Percentiles rank a stretch among this genome's conserved stretches.
Conservation (phyloP, 2,113 vertebrate species). For the Isurus oxyrinchus region DNA sequence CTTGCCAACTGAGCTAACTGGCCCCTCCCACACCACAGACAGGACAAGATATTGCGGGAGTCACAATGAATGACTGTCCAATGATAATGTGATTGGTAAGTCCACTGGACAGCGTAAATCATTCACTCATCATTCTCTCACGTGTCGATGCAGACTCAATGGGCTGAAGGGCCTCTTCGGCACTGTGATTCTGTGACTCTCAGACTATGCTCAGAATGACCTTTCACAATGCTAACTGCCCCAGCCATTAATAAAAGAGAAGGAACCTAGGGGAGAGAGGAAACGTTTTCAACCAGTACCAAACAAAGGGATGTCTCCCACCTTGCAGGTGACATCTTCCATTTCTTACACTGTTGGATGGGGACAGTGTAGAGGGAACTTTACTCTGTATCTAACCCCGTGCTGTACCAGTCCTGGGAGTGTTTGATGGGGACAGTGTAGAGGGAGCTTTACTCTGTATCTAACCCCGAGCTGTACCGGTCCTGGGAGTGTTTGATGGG, state of each 20-base stretch:
- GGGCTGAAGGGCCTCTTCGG: no score
- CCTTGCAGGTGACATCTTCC: background rate
- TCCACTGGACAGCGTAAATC: background rate
- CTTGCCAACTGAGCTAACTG: background rate
- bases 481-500: no score
- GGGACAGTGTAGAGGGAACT: background rate
- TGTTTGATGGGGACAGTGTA: no score
- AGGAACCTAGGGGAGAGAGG: background rate
- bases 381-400: background rate
- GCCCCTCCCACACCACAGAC: no score
- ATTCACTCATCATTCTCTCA: background rate
- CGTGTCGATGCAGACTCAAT: no score
- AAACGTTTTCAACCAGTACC: background rate
- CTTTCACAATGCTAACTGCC: background rate
- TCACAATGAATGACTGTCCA: background rate
- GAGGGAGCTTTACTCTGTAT: no score
- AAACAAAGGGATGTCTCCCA: background rate
- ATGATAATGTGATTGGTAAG: background rate
- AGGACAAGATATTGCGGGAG: background rate
- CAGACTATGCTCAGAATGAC: background rate
- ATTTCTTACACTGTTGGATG: background rate
- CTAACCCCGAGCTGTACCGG: background rate
- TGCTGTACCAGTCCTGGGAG: background rate
- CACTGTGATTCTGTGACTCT: background rate
- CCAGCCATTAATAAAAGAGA: background rate